phyloP scores from a whole-genome alignment of 1,140 invertebrate species.

The Whitmania pigra region DNA sequence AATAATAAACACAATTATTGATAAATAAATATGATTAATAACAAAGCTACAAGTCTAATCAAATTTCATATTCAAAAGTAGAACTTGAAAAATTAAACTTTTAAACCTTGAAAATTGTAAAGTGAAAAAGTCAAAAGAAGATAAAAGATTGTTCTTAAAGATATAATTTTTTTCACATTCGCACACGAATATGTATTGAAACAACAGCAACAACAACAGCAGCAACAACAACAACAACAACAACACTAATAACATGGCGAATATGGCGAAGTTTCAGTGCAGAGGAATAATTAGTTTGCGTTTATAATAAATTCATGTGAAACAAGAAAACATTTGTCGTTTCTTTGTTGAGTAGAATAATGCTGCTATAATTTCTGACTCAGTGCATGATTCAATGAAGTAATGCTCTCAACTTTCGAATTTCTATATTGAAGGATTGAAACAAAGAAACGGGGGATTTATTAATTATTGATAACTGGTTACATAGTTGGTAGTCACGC shows the following conservation, averaged over 20 bases:
- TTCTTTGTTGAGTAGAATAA: too few species aligned
- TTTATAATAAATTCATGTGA: too few species aligned
- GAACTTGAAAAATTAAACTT: background rate
- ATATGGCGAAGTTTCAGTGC: background rate
- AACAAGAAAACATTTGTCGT: too few species aligned
- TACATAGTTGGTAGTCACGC: too few species aligned
- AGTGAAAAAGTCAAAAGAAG: background rate
- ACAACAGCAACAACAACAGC: background rate
- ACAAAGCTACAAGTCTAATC: background rate
- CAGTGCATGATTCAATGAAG: too few species aligned
- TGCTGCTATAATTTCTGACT: too few species aligned
- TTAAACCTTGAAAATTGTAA: background rate
- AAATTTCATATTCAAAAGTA: background rate
- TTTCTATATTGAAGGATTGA: too few species aligned
- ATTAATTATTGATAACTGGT: too few species aligned
- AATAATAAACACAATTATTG: background rate
- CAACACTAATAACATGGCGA: too few species aligned
- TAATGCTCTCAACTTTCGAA: too few species aligned
- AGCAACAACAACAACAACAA: background rate
- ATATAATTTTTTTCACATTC: background rate
- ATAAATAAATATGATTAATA: too few species aligned
- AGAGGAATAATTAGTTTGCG: background rate
- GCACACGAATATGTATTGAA: background rate
- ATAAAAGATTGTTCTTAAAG: background rate
- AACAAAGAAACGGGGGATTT: too few species aligned